Percentiles rank a stretch among this genome's conserved stretches.
Evolutionary conservation across 2,888 invertebrate species (phyloP).

Genomic region (Lamproptera curius): DNA sequence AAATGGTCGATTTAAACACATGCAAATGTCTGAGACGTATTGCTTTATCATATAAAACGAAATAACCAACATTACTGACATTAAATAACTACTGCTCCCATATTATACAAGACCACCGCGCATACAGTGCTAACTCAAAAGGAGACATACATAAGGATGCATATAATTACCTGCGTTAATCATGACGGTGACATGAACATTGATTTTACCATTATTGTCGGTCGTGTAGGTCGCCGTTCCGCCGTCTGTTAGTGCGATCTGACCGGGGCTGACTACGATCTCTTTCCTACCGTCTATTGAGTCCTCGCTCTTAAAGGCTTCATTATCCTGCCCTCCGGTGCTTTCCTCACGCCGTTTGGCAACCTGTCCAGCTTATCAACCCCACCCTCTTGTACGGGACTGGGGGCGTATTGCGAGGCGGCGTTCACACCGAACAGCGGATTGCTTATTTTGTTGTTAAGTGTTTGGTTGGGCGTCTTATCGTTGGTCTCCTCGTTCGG

Average conservation of each 20-base stretch:
- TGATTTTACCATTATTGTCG: slow-evolving; percentile 91
- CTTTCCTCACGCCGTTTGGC: slow-evolving; percentile 79
- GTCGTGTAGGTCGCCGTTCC: slow-evolving; percentile 80
- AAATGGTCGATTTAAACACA: no score
- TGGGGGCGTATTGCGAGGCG: slow-evolving; percentile 68
- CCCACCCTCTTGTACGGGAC: slow-evolving; percentile 37
- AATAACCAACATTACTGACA: no score
- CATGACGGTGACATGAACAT: slow-evolving; percentile 92
- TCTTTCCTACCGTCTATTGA: slow-evolving; percentile 79
- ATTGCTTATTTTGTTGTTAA: slow-evolving; percentile 58
- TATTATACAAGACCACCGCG: slow-evolving; percentile 10
- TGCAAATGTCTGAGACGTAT: no score
- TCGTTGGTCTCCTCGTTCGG: slow-evolving; percentile 50
- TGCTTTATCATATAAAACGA: no score
- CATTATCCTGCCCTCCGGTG: slow-evolving; percentile 92
- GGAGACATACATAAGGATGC: slow-evolving; percentile 66
- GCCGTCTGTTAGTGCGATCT: slow-evolving; percentile 70
- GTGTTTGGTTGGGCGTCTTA: slow-evolving; percentile 31
- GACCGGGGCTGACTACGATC: slow-evolving; percentile 63
- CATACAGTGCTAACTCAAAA: slow-evolving; percentile 23
- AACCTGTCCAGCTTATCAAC: slow-evolving; percentile 54
- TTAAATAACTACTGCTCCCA: neutral
- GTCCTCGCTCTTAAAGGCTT: slow-evolving; percentile 80
- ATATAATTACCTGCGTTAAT: slow-evolving; percentile 84
- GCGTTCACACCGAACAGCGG: slow-evolving; percentile 72